A percentile compares a stretch with the other conserved stretches of the same genome.
These are phyloP conservation scores for Hyperoplus lanceolatus DNA, from an alignment of 2,797 vertebrate species.

Conservation along the genomic window DNA sequence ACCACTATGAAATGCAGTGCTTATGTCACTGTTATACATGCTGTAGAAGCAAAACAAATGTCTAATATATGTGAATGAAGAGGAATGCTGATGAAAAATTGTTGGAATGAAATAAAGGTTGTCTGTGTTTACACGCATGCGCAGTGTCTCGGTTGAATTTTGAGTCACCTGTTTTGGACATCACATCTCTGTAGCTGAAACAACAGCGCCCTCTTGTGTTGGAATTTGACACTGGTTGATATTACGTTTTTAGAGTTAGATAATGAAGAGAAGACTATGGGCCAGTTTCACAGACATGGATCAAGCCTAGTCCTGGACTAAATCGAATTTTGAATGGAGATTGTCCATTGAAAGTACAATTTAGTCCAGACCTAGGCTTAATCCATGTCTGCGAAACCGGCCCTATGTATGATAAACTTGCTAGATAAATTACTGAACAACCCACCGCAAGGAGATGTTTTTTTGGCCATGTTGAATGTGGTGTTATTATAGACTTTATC, in stretches of 20 bases:
- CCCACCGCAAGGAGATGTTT: neutral
- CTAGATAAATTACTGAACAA: neutral
- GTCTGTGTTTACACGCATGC: constrained; percentile 38
- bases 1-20: constrained; percentile 72
- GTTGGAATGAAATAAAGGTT: constrained; percentile 69
- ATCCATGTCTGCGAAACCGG: no score
- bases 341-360: no score
- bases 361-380: no score
- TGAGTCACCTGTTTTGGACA: neutral
- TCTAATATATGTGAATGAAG: constrained; percentile 88
- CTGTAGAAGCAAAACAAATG: constrained; percentile 82
- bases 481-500: neutral
- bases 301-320: no score
- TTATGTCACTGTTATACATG: constrained; percentile 71
- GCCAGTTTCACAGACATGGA: no score
- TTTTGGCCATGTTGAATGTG: neutral
- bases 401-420: no score
- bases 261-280: neutral
- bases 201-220: constrained; percentile 50
- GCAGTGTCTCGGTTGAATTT: neutral
- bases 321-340: no score
- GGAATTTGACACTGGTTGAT: neutral
- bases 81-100: constrained; percentile 65
- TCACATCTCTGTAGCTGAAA: neutral
- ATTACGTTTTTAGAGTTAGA: neutral